Evolutionary conservation across 2,888 invertebrate genomes (phyloP), one percentile per base, ranked within the genome.

Genomic region (Plebejus argus): DNA sequence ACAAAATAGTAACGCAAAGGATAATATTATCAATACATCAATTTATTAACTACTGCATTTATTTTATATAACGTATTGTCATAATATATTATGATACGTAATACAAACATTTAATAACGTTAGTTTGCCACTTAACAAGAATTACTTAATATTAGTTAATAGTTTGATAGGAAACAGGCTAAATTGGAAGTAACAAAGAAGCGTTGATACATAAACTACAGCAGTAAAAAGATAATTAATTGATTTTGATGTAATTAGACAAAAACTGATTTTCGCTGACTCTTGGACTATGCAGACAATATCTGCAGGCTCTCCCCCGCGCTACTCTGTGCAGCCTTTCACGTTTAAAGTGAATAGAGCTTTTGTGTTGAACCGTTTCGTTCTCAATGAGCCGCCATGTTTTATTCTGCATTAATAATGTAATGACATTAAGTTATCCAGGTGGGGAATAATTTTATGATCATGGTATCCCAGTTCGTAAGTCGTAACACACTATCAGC

Each of bases 281-380:
- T 15, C n/a, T 45, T 53, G n/a, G 20, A 5, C 45, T 33, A 8
- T 1, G 53, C 53, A 18, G 53, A 58, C 35, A 56, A 58, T 45
- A 23, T 49, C 33, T n/a, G 49, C 75, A 79, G 83, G 85, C 82
- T 82, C 53, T 77, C 1, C 6, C 1, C 28, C 15, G 23, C 45
- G 45, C n/a, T 86, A 80, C 83, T 84, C 88, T 88, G 82, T 80
- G 79, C 39, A 81, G 80, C 83, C 88, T 90, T 89, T 89, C 86
- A 88, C 88, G 85, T 90, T 88, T 90, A 89, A 90, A 90, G 89
- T 88, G 89, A 90, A 88, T 89, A 89, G 89, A 82, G 84, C 85
- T 85, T 90, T 89, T 88, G 89, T 90, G 87, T 86, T 86, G 84
- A 85, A 88, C 86, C 88, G 87, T 86, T 85, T 83, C 85, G 82